These are phyloP conservation scores for Illadopsis cleaveri DNA, from an alignment of 2,113 vertebrate genomes.

Conservation along the genomic window DNA sequence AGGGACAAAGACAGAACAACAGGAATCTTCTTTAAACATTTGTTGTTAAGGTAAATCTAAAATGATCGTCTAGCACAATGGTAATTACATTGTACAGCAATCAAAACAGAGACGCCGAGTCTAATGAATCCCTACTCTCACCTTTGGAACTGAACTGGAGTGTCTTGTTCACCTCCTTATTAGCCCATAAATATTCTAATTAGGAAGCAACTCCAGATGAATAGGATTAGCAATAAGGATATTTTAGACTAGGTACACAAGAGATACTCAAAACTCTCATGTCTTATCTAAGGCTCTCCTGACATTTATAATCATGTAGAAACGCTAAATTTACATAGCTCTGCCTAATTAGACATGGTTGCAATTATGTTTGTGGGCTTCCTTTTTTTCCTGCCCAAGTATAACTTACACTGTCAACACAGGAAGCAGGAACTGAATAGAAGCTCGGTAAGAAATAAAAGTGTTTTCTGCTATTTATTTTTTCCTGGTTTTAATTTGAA, in stretches of 20 bases:
- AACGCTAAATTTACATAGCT: conserved; percentile 70
- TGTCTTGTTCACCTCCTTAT: conserved; percentile 81
- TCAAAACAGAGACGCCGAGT: conserved; percentile 69
- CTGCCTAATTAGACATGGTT: conserved; percentile 75
- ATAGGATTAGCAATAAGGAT: conserved; percentile 72
- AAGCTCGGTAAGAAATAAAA: not conserved
- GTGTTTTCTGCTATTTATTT: conserved; percentile 10
- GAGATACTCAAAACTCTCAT: conserved; percentile 63
- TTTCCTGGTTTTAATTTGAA: not conserved
- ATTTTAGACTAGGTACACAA: conserved; percentile 42
- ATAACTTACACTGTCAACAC: conserved; percentile 33
- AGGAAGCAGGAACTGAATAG: conserved; percentile 30
- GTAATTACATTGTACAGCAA: conserved; percentile 56
- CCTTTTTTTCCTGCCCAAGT: conserved; percentile 49
- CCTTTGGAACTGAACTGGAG: conserved; percentile 72
- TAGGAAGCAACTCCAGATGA: conserved; percentile 76
- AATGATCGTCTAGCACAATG: conserved; percentile 23
- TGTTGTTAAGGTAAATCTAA: conserved; percentile 17
- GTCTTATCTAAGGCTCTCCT: conserved; percentile 68
- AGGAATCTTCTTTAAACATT: conserved; percentile 29
- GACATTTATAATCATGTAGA: conserved; percentile 74
- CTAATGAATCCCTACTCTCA: conserved; percentile 73
- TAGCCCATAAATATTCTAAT: conserved; percentile 89
- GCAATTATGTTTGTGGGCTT: conserved; percentile 62
- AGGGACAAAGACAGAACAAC: not conserved